Evolutionary conservation across 2,797 vertebrate genomes (phyloP).

Genomic region (Schizopygopsis pylzovi): DNA sequence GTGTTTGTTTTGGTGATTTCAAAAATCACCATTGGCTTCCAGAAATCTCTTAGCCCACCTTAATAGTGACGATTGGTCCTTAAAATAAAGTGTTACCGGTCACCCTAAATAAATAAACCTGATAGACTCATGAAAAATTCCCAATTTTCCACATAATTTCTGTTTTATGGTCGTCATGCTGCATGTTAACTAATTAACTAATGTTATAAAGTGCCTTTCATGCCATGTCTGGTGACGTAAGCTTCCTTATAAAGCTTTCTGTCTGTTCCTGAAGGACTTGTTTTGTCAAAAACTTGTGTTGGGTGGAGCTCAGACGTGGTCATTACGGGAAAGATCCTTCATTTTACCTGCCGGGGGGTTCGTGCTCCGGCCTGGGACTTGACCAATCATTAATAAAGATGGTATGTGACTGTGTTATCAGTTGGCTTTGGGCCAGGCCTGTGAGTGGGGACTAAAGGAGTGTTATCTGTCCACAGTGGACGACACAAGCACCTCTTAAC

Average conservation of each 20-base stretch:
- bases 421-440: constrained; percentile 72
- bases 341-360: constrained; percentile 53
- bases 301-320: constrained; percentile 49
- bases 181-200: constrained; percentile 19
- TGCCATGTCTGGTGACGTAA: constrained; percentile 5
- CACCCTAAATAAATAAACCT: not conserved
- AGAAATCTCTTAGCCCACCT: too few relatives aligned
- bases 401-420: constrained; percentile 81
- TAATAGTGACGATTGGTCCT: not conserved
- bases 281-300: not conserved
- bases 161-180: not conserved
- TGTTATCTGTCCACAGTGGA: constrained; percentile 73
- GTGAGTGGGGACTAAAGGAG: constrained; percentile 60
- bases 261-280: constrained; percentile 22
- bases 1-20: too few relatives aligned
- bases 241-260: constrained; percentile 22
- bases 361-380: constrained; percentile 65
- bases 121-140: not conserved
- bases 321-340: constrained; percentile 51
- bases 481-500: constrained; percentile 54
- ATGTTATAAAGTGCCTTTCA: constrained; percentile 15
- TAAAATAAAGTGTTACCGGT: not conserved
- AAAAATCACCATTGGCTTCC: too few relatives aligned
- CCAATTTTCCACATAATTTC: not conserved
- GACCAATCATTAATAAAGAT: constrained; percentile 84